Base-by-base conservation (phyloP, 2,888 invertebrate genomes). In the Carpatolechia fugitivella region DNA sequence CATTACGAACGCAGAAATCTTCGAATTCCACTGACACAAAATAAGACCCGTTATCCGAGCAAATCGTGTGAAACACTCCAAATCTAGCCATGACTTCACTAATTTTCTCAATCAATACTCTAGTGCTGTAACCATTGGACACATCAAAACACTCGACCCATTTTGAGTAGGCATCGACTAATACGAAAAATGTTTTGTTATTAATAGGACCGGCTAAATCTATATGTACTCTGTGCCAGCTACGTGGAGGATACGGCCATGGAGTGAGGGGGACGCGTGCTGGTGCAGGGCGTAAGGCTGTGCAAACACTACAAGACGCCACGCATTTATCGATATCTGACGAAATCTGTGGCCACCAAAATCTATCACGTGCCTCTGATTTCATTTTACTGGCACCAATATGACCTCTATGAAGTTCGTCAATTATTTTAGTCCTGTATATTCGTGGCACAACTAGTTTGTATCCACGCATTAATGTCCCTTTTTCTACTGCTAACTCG, bases 1-100 rank as follows among this genome's bases (percentile, higher is more conserved):
- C 62, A 20, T 62, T 65, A 7, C 40, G 5, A 16, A 7, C 4
- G 33, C 61, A 62, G 50, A 61, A 63, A 0, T 49, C 13, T n/a
- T 16, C 18, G 36, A 64, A 65, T 48, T 60, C 58, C 1, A 7
- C 8, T 0, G 60, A 60, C 6, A 31, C 14, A 49, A 62, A 61
- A 1, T 54, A 33, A 0, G 58, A 54, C 1, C 59, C 61, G 20
- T 63, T 61, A 24, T 63, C 60, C 33, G 44, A 54, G 0, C 56
- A 55, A 13, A 62, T 18, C 3, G 56, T 49, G 7, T 49, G 7
- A n/a, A 54, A 20, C 31, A 44, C 2, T 3, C 53, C 53, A 20
- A 53, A 53, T 7, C 46, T 11, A 10, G 46, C n/a, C 41, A 41
- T 41, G 6, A 41, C 20, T 24, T 41, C 41, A 16, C 20, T 6